Base-by-base conservation (phyloP, 1,140 invertebrate species). In the Cryptotermes secundus region DNA sequence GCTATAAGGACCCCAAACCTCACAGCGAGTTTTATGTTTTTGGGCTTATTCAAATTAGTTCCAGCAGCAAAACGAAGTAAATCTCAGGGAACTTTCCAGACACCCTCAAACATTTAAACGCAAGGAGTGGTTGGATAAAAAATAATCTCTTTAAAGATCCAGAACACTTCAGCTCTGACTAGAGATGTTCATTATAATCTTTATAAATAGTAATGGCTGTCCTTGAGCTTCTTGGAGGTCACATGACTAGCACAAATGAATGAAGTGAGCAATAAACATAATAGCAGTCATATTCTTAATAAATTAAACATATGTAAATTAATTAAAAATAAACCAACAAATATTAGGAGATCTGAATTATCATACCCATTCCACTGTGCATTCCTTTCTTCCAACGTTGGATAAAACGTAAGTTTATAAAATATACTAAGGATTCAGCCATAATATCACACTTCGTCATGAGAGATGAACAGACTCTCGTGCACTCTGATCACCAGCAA, bases 211-310 rank as follows among this genome's bases (percentile, higher is more conserved):
- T n/a, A 45, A 49, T 82, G 81, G 81, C 81, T 49, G 22, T 53
- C 45, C 81, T 82, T 82, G 81, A 82, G 81, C 81, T 82, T 45
- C 35, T 45, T 82, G 45, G n/a, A 38, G 45, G 31, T 82, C 81
- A 24, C 45, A 26, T 82, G 81, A 82, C 81, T 82, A 82, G 81
- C 81, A 82, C 38, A 82, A 82, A 42, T 22, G 14, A 38, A 82
- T 82, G 7, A 31, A 26, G 31, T 82, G 81, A 82, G 81, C 81
- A 82, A 82, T 82, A 42, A 82, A 82, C 42, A 31, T 82, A 82
- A 82, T 35, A 42, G 22, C 45, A 49, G 59, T 72, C 59, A 72
- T 72, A 72, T 72, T 72, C 59, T 72, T 72, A 72, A 72, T 72
- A 72, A 72, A 72, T 72, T 72, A 72, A 31, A n/a, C n/a, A n/a